These are phyloP conservation scores for Panthera leo DNA, from an alignment of 2,113 vertebrate species.

Conservation along the genomic window DNA sequence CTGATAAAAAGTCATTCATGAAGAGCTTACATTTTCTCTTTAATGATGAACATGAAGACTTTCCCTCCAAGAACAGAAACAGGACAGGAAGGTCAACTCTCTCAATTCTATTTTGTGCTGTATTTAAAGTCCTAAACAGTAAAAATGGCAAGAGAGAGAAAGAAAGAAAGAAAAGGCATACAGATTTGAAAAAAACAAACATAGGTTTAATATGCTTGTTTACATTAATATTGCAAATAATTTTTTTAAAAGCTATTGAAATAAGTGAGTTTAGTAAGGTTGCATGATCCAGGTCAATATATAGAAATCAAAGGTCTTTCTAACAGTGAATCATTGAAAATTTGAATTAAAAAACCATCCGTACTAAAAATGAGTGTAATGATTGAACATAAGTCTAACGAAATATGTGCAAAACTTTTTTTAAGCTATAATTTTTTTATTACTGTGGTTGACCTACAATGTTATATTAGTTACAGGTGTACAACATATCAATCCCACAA, in stretches of 20 bases:
- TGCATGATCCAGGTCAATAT: not conserved
- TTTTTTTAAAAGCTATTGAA: not conserved
- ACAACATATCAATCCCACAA: not conserved
- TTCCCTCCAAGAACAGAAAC: not conserved
- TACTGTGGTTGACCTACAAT: not conserved
- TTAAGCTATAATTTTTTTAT: not conserved
- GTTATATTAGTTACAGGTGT: not conserved
- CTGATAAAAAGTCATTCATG: not conserved
- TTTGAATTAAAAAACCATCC: not conserved
- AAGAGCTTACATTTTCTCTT: not conserved
- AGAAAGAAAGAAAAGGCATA: not conserved
- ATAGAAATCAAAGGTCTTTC: not conserved
- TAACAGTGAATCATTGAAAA: not conserved
- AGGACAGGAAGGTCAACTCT: not conserved
- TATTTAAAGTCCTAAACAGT: not conserved
- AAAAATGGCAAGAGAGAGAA: not conserved
- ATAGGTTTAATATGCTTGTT: not conserved
- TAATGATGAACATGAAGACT: not conserved
- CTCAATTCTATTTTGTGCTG: not conserved
- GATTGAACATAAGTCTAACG: not conserved
- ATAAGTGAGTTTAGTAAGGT: not conserved
- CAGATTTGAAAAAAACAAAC: not conserved
- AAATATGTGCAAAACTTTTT: not conserved
- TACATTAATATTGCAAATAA: not conserved
- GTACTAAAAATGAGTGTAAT: not conserved